Base-by-base conservation (phyloP, 2,113 vertebrate species). In the Nerophis ophidion region DNA sequence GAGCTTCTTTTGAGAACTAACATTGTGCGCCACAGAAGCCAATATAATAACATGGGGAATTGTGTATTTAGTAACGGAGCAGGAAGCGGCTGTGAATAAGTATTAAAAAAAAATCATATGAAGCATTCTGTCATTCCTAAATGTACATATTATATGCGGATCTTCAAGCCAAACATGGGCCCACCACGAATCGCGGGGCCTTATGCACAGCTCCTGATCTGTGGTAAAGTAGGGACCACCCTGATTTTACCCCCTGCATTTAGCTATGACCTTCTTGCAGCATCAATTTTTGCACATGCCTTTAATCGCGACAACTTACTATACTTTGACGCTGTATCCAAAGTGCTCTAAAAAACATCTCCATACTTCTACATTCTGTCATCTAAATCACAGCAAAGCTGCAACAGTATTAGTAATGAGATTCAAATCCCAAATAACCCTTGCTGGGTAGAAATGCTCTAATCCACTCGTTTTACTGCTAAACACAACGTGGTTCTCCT, bases 351-450 rank as follows among this genome's bases (percentile, higher is more conserved):
- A n/a, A 51, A 68, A 46, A 7, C 38, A 40, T 40, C 38, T 9
- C 3, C 2, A 9, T 54, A 62, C 48, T 60, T 60, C 65, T 60
- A 38, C 13, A 66, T 54, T 51, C 61, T 71, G 65, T 71, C 74
- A 52, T 56, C 73, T 56, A 59, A 72, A 82, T 71, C 69, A 68
- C 57, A 79, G 59, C 62, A 3, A 46, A 61, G 61, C 65, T 52
- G 66, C 53, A 74, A 79, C 64, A 73, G 71, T 76, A 6, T 71
- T 79, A 84, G 4, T 26, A 26, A 83, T 82, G 57, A 84, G 72
- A 83, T 82, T 81, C 74, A 80, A 79, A 81, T 83, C 74, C 77
- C 63, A 75, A 7, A 70, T 68, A 81, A 77, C 74, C 67, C 66
- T 50, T 62, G 66, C 44, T 67, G 61, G 60, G 60, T 66, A 68